Percentiles rank a stretch among this genome's conserved stretches.
phyloP scores from a whole-genome alignment of 2,888 invertebrate species.

The Tiliacea aurago region DNA sequence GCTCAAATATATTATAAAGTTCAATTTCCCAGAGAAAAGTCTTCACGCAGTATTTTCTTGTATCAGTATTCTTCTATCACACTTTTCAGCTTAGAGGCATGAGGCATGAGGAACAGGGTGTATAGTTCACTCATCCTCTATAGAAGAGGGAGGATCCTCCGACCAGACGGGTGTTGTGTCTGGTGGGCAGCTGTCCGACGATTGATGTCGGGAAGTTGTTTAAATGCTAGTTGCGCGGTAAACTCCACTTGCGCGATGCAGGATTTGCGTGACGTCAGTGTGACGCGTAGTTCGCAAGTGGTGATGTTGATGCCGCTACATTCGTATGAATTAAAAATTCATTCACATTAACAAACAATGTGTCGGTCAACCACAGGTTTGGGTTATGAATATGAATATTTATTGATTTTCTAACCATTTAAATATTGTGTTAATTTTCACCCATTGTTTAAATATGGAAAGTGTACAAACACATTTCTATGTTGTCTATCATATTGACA shows the following conservation, averaged over 20 bases:
- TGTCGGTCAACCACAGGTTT: slow-evolving; percentile 14
- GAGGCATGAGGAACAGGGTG: too few species aligned
- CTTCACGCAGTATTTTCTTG: neutral
- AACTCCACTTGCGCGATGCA: too few species aligned
- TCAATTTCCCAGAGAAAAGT: neutral
- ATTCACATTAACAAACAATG: slow-evolving; percentile 18
- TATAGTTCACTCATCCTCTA: too few species aligned
- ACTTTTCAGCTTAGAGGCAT: too few species aligned
- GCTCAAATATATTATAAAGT: fast-evolving
- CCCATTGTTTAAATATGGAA: slow-evolving; percentile 46
- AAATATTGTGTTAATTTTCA: slow-evolving; percentile 46
- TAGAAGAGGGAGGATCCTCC: too few species aligned
- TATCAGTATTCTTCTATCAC: neutral
- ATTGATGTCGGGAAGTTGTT: too few species aligned
- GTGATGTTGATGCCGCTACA: too few species aligned
- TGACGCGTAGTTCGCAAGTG: too few species aligned
- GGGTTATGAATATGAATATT: slow-evolving; percentile 47
- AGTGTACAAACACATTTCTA: slow-evolving; percentile 27
- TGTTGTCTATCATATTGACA: slow-evolving; percentile 13
- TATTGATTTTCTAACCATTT: slow-evolving; percentile 56
- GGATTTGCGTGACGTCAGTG: too few species aligned
- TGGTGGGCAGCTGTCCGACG: too few species aligned
- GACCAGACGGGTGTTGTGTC: too few species aligned
- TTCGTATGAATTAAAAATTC: neutral
- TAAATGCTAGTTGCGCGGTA: too few species aligned